Evolutionary conservation across 2,888 invertebrate genomes (phyloP), one percentile per base, ranked within the genome.

Genomic region (Halictus ligatus): DNA sequence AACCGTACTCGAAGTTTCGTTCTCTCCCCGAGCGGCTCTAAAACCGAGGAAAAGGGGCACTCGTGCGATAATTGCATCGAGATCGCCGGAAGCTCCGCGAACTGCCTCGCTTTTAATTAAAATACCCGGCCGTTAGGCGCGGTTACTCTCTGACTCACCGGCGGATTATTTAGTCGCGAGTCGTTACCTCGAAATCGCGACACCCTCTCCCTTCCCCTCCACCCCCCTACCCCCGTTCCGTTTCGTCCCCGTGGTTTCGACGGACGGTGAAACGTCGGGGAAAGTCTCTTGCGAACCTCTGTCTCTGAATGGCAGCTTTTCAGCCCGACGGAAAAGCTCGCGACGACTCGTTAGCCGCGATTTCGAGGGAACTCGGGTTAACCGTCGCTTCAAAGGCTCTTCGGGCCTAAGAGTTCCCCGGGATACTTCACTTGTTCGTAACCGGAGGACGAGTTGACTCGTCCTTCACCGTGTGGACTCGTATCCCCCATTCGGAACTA

Each of bases 101-200:
- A n/a, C 15, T 25, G 15, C 18, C 8, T 18, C 15, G 21, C 54
- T 79, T 60, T 75, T 78, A 78, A 72, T 79, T 83, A 84, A 77
- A 75, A 58, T 18, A 13, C n/a, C 35, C 15, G 64, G 54, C 10
- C 46, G 54, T 13, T 6, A 25, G 29, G 29, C 25, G 25, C 25
- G 67, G 75, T 60, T 67, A 60, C 78, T 46, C 71, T 50, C 73
- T 29, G 64, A 25, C 13, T n/a, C 40, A 69, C 35, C 54, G 64
- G 29, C 29, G 29, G 64, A 75, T 71, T 50, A 73, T 78, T 84
- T 75, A 72, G 64, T 69, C 84, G 35, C 64, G 76, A 69, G 74
- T 80, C 76, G 58, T 80, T 71, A 69, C 18, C 76, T 48, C 58
- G 84, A 54, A 40, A 85, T 80, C 76, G 25, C 48, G 77, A 74